Evolutionary conservation across 2,113 vertebrate species (phyloP).

Genomic region (Saguinus imperator): DNA sequence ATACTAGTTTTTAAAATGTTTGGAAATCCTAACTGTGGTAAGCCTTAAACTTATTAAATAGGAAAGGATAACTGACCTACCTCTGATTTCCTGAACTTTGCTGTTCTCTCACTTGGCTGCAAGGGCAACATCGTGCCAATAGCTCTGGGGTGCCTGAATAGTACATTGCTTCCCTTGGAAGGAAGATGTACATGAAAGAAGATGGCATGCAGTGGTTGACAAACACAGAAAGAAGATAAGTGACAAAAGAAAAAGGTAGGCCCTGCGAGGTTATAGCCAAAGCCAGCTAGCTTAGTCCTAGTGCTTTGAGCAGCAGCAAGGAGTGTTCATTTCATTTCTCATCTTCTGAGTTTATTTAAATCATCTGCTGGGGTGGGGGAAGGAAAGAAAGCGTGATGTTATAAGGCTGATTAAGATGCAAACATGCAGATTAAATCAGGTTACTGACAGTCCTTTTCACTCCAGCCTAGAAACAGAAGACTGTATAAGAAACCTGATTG

Average conservation of each 20-base stretch:
- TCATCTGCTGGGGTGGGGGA: slow-evolving; percentile 80
- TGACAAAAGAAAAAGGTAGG: slow-evolving; percentile 91
- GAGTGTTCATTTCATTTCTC: slow-evolving; percentile 83
- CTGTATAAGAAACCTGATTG: background rate
- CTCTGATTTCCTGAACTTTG: slow-evolving; percentile 50
- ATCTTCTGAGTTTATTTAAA: slow-evolving; percentile 85
- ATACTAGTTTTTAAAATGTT: slow-evolving; percentile 30
- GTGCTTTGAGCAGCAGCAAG: slow-evolving; percentile 81
- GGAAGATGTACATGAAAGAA: slow-evolving; percentile 86
- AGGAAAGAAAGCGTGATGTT: slow-evolving; percentile 77
- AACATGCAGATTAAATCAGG: slow-evolving; percentile 87
- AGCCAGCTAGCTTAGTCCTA: slow-evolving; percentile 85
- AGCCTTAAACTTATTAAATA: slow-evolving; percentile 40
- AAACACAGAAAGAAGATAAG: slow-evolving; percentile 85
- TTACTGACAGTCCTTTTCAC: slow-evolving; percentile 80
- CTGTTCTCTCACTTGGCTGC: slow-evolving; percentile 44
- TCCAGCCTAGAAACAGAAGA: slow-evolving; percentile 59
- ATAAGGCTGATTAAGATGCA: slow-evolving; percentile 89
- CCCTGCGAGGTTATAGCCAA: slow-evolving; percentile 87
- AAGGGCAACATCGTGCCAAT: slow-evolving; percentile 68
- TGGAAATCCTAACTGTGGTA: background rate
- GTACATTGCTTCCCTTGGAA: slow-evolving; percentile 82
- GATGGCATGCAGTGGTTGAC: slow-evolving; percentile 86
- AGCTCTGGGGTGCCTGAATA: slow-evolving; percentile 71
- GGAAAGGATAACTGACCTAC: slow-evolving; percentile 52